Percentiles rank a stretch among this genome's conserved stretches.
phyloP scores from a whole-genome alignment of 2,888 invertebrate species.

The Alentia gelatinosa region DNA sequence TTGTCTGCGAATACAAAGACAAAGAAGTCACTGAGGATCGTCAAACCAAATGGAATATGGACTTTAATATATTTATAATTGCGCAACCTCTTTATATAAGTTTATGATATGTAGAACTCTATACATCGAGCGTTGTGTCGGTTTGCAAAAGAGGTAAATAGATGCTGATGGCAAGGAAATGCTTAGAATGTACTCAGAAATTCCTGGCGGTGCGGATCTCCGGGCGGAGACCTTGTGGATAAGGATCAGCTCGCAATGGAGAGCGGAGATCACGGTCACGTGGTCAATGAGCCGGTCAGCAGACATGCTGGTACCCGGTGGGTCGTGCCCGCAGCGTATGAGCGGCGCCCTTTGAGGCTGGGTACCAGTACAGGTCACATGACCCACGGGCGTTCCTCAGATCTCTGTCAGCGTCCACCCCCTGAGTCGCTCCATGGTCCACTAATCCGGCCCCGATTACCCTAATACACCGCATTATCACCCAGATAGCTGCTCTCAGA shows the following conservation, averaged over 20 bases:
- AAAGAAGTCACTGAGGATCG: no score
- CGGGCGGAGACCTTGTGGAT: not conserved
- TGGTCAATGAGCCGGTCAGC: not conserved
- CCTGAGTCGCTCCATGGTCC: not conserved
- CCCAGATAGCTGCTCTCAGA: not conserved
- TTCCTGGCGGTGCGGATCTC: not conserved
- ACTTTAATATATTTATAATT: no score
- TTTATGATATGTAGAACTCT: no score
- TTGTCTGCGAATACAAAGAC: no score
- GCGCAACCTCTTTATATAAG: no score
- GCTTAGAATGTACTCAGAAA: not conserved
- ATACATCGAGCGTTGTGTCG: no score
- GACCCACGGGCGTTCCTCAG: not conserved
- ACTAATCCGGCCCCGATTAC: not conserved
- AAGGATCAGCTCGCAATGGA: not conserved
- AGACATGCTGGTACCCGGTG: not conserved
- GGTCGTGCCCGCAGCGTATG: not conserved
- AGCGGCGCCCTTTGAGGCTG: not conserved
- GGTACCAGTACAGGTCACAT: not conserved
- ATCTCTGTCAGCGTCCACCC: not conserved
- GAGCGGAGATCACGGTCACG: not conserved
- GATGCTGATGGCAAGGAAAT: no score
- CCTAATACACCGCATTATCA: not conserved
- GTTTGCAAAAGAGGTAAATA: no score
- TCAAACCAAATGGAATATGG: no score